Evolutionary conservation across 2,113 vertebrate genomes (phyloP).

Genomic region (Physeter macrocephalus): DNA sequence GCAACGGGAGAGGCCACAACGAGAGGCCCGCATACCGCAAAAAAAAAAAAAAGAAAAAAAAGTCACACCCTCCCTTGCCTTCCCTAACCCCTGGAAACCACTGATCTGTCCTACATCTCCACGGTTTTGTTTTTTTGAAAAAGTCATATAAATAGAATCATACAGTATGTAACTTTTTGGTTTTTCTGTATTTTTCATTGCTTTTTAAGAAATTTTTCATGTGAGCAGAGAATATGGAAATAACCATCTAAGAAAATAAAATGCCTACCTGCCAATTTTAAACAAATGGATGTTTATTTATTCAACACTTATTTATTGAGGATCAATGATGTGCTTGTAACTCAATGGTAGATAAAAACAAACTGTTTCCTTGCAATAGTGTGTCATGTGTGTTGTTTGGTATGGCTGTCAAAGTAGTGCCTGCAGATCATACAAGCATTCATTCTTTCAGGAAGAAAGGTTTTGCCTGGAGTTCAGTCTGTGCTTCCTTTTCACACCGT

Average conservation of each 20-base stretch:
- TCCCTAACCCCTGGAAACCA: not conserved
- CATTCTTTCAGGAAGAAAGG: not conserved
- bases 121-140: not conserved
- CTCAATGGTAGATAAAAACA: not conserved
- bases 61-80: not conserved
- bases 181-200: not conserved
- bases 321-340: not conserved
- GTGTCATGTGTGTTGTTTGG: not conserved
- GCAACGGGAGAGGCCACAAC: too few species aligned
- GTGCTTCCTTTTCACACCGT: not conserved
- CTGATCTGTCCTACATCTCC: not conserved
- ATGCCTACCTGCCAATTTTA: not conserved
- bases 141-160: constrained; percentile 16
- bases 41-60: too few species aligned
- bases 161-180: not conserved
- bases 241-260: not conserved
- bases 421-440: not conserved
- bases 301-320: not conserved
- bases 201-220: not conserved
- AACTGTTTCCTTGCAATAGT: not conserved
- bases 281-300: not conserved
- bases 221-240: not conserved
- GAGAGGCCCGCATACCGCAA: too few species aligned
- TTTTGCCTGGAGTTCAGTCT: not conserved
- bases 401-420: not conserved